These are phyloP conservation scores for Stomorhina lunata DNA, from an alignment of 2,888 invertebrate genomes.

Conservation along the genomic window DNA sequence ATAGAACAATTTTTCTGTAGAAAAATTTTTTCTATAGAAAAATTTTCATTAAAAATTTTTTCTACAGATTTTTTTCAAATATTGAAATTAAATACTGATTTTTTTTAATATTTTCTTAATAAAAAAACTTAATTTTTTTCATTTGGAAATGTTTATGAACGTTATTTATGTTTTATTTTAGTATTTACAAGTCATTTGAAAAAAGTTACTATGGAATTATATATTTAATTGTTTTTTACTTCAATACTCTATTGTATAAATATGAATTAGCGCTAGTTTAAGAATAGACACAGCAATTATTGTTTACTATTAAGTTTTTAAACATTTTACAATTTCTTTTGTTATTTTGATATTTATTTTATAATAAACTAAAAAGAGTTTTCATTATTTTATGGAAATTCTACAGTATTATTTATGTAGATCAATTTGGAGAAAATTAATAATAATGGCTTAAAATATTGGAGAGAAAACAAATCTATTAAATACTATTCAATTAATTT, in stretches of 20 bases:
- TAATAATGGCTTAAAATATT: too few species aligned
- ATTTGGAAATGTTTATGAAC: conserved; percentile 51
- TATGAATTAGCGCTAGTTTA: conserved; percentile 54
- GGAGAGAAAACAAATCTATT: too few species aligned
- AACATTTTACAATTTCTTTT: conserved; percentile 31
- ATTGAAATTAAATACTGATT: too few species aligned
- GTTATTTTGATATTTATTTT: not conserved
- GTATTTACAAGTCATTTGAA: conserved; percentile 54
- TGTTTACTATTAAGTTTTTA: conserved; percentile 42
- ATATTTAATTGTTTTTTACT: not conserved
- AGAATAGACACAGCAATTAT: conserved; percentile 56
- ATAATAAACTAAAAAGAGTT: too few species aligned
- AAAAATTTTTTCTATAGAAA: too few species aligned
- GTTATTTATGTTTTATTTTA: conserved; percentile 30
- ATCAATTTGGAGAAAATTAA: too few species aligned
- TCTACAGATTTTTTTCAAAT: too few species aligned
- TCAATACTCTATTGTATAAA: conserved; percentile 20
- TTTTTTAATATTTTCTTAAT: not conserved
- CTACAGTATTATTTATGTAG: too few species aligned
- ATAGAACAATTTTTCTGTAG: too few species aligned
- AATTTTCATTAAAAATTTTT: too few species aligned
- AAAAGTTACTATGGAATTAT: not conserved
- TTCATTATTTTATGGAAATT: too few species aligned
- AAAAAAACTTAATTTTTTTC: not conserved
- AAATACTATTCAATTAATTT: too few species aligned